Base-by-base conservation (phyloP, 2,888 invertebrate species). In the Rambutsinella grinnellia region DNA sequence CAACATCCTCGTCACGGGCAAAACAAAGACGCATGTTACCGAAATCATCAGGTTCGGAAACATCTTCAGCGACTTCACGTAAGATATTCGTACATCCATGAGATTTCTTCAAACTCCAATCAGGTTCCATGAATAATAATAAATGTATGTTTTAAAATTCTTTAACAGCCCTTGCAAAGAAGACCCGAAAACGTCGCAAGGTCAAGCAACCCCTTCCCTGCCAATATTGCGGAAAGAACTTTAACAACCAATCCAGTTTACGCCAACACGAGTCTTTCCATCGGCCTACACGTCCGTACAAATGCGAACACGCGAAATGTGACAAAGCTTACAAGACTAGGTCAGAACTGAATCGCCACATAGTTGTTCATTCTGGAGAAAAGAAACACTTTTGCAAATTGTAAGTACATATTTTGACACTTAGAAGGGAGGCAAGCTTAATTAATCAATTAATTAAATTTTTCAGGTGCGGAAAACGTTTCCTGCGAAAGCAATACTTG, bases 231-330 rank as follows among this genome's bases (percentile, higher is more conserved):
- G 67, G 75, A 13, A 75, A 67, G 28, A 49, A 54, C 13, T 75
- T 75, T 28, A 67, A 62, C 62, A 67, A 75, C 23, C 67, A 75
- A 15, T 75, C 75, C 6, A 74, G 74, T 15, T 62, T 74, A 0
- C 74, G 74, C 2, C 74, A 74, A 19, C 74, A 74, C 21, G 67
- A 67, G 17, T 74, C 74, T 0, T 74, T 74, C 17, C 74, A 74
- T 36, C 66, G 66, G 17, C 75, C 75, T 0, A n/a, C 21, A 21
- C 75, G 75, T 13, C 75, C 75, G 2, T 75, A 58, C 44, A 54
- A 62, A 49, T 75, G 75, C 44, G 61, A 75, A 6, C 57, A 75
- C 28, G 62, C 61, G 3, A 56, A 56, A 15, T 75, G 75, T 21
- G 67, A 75, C 17, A 75, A 75, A 23, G 67, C 67, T 3, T 75